phyloP scores from a whole-genome alignment of 2,888 invertebrate genomes.

The Gibbula magus region DNA sequence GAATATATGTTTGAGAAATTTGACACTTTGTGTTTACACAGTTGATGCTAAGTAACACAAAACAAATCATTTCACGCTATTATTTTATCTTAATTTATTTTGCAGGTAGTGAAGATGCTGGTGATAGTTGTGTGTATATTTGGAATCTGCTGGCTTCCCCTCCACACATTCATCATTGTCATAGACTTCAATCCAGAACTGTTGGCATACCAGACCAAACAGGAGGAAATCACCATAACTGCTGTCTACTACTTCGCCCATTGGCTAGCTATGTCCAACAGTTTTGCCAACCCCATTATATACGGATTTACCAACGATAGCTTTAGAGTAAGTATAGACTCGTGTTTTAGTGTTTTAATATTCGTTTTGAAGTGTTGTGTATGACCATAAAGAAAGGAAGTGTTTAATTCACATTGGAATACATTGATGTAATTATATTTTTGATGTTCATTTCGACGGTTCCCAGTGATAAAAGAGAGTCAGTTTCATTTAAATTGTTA shows the following conservation, averaged over 20 bases:
- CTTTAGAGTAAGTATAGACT: constrained; percentile 67
- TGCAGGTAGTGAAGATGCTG: constrained; percentile 74
- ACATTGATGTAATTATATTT: too few relatives aligned
- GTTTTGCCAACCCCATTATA: constrained; percentile 73
- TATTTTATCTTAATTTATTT: constrained; percentile 24
- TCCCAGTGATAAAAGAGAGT: too few relatives aligned
- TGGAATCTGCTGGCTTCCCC: constrained; percentile 73
- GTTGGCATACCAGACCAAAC: constrained; percentile 27
- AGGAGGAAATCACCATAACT: constrained; percentile 46
- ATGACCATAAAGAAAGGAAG: too few relatives aligned
- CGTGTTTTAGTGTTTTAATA: neutral
- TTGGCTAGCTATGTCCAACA: constrained; percentile 74
- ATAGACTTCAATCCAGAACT: constrained; percentile 62
- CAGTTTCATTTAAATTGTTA: too few relatives aligned
- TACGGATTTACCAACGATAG: constrained; percentile 74
- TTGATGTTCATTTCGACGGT: too few relatives aligned
- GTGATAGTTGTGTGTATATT: constrained; percentile 71
- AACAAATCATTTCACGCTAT: neutral
- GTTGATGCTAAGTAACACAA: neutral
- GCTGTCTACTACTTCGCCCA: constrained; percentile 66
- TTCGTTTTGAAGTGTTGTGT: too few relatives aligned
- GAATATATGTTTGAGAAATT: too few relatives aligned
- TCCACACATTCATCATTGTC: constrained; percentile 69
- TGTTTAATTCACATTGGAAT: too few relatives aligned
- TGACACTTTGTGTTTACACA: too few relatives aligned